Evolutionary conservation across 2,888 invertebrate genomes (phyloP).

Genomic region (Dusona sp.): DNA sequence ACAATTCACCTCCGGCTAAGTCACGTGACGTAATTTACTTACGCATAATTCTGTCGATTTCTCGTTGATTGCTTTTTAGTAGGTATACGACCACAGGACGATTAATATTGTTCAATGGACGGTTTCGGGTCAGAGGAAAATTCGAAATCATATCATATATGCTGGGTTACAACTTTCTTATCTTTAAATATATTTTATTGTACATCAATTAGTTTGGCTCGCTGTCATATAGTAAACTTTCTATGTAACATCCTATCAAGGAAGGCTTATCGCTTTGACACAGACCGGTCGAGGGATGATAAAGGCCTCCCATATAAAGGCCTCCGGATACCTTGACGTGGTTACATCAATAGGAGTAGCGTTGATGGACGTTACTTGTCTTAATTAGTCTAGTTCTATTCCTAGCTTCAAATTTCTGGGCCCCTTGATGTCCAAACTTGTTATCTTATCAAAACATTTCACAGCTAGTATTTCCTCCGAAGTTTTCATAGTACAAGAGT

Average conservation of each 20-base stretch:
- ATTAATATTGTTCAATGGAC: constrained; percentile 41
- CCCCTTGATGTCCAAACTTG: neutral
- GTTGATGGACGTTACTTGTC: constrained; percentile 30
- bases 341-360: constrained; percentile 7
- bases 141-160: constrained; percentile 12
- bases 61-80: neutral
- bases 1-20: constrained; percentile 41
- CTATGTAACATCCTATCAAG: constrained; percentile 23
- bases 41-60: neutral
- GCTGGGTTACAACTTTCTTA: constrained; percentile 29
- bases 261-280: constrained; percentile 47
- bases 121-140: neutral
- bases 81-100: constrained; percentile 2
- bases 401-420: neutral
- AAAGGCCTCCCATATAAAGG: constrained; percentile 14
- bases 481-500: neutral
- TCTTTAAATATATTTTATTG: constrained; percentile 22
- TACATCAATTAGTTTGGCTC: constrained; percentile 41
- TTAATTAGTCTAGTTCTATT: constrained; percentile 37
- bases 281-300: constrained; percentile 36
- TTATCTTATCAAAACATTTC: constrained; percentile 11
- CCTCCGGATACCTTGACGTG: constrained; percentile 18
- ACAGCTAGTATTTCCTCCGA: neutral
- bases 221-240: constrained; percentile 27
- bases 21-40: constrained; percentile 14